Percentiles rank a stretch among this genome's conserved stretches.
Conservation (phyloP, 2,797 vertebrate genomes). For the Pseudopleuronectes americanus region DNA sequence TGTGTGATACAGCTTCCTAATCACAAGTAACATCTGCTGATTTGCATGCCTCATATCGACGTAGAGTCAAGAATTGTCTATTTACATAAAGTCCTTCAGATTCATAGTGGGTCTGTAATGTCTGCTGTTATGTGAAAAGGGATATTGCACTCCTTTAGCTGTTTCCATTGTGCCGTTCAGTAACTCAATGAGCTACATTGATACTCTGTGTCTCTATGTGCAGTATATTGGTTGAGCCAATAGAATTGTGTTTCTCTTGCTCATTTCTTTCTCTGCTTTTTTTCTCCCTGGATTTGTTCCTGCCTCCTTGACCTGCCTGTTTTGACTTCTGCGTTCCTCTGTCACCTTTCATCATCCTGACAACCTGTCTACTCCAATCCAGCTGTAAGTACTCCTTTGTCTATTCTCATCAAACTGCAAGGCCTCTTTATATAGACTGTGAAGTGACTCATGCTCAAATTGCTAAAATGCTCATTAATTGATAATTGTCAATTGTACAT, state of each 20-base stretch:
- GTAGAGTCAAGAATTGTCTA: too few species aligned
- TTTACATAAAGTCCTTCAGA: background rate
- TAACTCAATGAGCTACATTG: background rate
- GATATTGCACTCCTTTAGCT: background rate
- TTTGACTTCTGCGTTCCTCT: background rate
- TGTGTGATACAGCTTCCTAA: too few species aligned
- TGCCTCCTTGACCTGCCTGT: conserved; percentile 19
- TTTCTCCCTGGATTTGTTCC: conserved; percentile 13
- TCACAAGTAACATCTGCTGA: too few species aligned
- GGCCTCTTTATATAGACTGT: background rate
- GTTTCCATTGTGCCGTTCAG: background rate
- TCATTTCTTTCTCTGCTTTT: conserved; percentile 9
- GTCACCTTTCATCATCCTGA: conserved; percentile 2
- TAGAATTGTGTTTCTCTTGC: background rate
- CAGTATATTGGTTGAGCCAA: too few species aligned
- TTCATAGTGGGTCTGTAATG: background rate
- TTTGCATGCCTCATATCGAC: too few species aligned
- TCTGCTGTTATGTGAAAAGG: background rate
- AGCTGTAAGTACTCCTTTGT: conserved; percentile 61
- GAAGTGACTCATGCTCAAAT: background rate
- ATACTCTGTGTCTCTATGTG: background rate
- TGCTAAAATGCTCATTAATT: background rate
- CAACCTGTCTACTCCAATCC: conserved; percentile 20
- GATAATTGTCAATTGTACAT: background rate
- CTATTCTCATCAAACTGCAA: background rate